Conservation (phyloP, 2,888 invertebrate genomes). For the Tipula lateralis region DNA sequence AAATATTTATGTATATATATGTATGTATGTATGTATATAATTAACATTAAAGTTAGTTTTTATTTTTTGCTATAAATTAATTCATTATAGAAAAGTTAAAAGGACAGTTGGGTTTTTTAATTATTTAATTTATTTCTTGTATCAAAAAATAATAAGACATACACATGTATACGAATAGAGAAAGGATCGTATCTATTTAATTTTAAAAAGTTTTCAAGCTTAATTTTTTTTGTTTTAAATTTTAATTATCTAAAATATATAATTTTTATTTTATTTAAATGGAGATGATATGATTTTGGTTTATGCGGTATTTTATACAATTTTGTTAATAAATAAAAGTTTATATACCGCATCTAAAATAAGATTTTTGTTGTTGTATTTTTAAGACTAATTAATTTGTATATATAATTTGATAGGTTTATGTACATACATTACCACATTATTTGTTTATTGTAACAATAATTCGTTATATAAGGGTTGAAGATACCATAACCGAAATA, state of each 20-base stretch:
- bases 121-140: neutral
- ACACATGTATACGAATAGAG: neutral
- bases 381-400: neutral
- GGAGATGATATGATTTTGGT: neutral
- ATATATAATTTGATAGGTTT: neutral
- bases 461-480: neutral
- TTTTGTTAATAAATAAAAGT: neutral
- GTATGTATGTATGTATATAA: neutral
- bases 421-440: neutral
- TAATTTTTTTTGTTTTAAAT: neutral
- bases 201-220: neutral
- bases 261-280: neutral
- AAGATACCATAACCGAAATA: neutral
- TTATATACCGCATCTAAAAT: neutral
- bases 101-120: neutral
- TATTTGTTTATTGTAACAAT: neutral
- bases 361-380: neutral
- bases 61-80: neutral
- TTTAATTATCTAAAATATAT: too few species aligned
- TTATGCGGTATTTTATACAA: neutral
- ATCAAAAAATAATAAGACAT: neutral
- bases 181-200: neutral
- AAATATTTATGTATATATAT: neutral
- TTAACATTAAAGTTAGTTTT: neutral
- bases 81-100: neutral